Evolutionary conservation across 2,113 vertebrate species (phyloP), one percentile per base, ranked within the genome.

Genomic region (Mohoua ochrocephala): DNA sequence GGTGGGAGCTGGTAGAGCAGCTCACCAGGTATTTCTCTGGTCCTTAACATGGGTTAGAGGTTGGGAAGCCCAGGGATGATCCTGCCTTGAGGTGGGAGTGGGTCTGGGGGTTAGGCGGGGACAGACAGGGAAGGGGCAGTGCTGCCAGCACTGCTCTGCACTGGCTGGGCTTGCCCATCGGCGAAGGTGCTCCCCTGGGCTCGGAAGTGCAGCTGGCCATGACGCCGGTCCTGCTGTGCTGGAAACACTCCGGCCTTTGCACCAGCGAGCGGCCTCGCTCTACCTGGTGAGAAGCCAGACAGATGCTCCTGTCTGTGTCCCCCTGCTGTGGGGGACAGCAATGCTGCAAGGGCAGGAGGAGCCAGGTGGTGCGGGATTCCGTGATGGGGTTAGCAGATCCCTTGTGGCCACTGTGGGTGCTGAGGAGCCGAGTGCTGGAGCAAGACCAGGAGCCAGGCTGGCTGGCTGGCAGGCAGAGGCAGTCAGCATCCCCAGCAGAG

Each of bases 281-380:
- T n/a, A 7, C 39, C 45, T 37, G 54, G 13, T 3, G 3, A 67
- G 77, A 47, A 64, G 78, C 47, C 0, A 0, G 37, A 19, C 0
- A 4, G 42, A 50, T 4, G 27, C 10, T 73, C 31, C 54, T 3
- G 1, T 47, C 27, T 79, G 64, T 45, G 64, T 87, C 64, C 60
- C 19, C 1, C 12, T 50, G 56, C 20, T 8, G 44, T 3, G 6
- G 31, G 75, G 45, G n/a, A 44, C 69, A 92, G 96, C 3, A 30
- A 15, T 81, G 92, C 64, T 93, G 96, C 96, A 97, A 97, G 97
- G 96, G 94, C 97, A 97, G 93, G 93, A 84, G 93, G 31, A 85
- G 31, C 42, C 1, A 1, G 49, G 80, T 64, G 8, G 57, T 44
- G 50, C 5, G 7, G 37, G 70, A 10, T 10, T 88, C 96, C 47